phyloP scores from a whole-genome alignment of 1,140 invertebrate genomes.

The Brachionus asplanchnoidis region DNA sequence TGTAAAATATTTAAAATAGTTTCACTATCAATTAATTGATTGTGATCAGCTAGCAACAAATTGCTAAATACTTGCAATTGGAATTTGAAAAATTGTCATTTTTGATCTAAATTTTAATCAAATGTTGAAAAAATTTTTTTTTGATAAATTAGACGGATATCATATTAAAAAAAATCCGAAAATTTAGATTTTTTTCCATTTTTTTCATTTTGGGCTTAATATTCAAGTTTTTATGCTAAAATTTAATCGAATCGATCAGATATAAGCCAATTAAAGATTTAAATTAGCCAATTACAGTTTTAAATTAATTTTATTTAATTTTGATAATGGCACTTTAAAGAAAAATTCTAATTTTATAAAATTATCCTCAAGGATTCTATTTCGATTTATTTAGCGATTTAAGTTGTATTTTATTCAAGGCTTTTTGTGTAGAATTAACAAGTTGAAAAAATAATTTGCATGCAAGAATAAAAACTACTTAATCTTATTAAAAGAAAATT shows the following conservation, averaged over 20 bases:
- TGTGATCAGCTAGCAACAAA: not conserved
- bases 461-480: not conserved
- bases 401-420: not conserved
- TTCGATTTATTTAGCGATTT: not conserved
- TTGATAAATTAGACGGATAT: not conserved
- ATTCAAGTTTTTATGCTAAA: not conserved
- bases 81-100: not conserved
- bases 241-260: not conserved
- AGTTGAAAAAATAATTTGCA: not conserved
- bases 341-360: not conserved
- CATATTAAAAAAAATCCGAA: too few relatives aligned
- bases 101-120: not conserved
- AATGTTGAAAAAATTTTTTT: not conserved
- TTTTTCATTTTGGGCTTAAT: not conserved
- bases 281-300: not conserved
- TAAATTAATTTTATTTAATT: not conserved
- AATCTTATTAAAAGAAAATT: not conserved
- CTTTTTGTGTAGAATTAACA: not conserved
- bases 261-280: not conserved
- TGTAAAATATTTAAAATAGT: not conserved
- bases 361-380: not conserved
- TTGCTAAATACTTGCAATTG: not conserved
- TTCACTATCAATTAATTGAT: not conserved
- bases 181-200: not conserved
- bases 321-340: not conserved